Evolutionary conservation across 2,888 invertebrate genomes (phyloP).

Genomic region (Pseudoips prasinana): DNA sequence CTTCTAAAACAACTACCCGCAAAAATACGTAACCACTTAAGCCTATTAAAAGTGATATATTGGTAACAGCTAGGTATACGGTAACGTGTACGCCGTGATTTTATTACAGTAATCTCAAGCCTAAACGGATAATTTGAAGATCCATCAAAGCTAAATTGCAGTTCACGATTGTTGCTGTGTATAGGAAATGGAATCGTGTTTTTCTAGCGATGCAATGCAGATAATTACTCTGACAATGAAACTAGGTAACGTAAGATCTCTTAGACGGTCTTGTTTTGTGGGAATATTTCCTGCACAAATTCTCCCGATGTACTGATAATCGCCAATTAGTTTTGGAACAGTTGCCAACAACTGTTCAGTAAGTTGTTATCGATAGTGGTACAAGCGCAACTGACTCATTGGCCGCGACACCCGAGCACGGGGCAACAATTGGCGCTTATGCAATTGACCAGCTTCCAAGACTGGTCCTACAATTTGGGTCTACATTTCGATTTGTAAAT

Average conservation of each 20-base stretch:
- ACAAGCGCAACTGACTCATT: slow-evolving; percentile 52
- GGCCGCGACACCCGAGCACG: slow-evolving; percentile 37
- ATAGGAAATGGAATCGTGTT: slow-evolving; percentile 26
- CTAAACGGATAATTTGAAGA: slow-evolving; percentile 13
- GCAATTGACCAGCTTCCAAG: slow-evolving; percentile 62
- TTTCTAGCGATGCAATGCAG: slow-evolving; percentile 8
- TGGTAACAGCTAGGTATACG: no score
- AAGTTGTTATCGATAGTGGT: slow-evolving; percentile 49
- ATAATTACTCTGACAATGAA: slow-evolving; percentile 28
- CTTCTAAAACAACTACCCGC: no score
- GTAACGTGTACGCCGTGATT: no score
- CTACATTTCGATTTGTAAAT: slow-evolving; percentile 16
- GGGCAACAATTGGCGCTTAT: slow-evolving; percentile 60
- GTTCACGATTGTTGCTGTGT: slow-evolving; percentile 18
- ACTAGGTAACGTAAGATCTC: slow-evolving; percentile 12
- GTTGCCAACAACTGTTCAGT: slow-evolving; percentile 56
- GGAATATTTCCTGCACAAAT: slow-evolving; percentile 12
- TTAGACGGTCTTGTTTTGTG: slow-evolving; percentile 2
- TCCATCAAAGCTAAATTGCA: slow-evolving; percentile 21
- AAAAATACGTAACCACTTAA: no score
- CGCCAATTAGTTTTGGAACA: slow-evolving; percentile 56
- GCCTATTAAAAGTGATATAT: no score
- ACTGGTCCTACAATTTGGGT: slow-evolving; percentile 25
- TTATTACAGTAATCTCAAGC: no score
- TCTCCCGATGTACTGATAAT: slow-evolving; percentile 40